phyloP scores from a whole-genome alignment of 2,888 invertebrate species.

The Heteromurus nitidus region DNA sequence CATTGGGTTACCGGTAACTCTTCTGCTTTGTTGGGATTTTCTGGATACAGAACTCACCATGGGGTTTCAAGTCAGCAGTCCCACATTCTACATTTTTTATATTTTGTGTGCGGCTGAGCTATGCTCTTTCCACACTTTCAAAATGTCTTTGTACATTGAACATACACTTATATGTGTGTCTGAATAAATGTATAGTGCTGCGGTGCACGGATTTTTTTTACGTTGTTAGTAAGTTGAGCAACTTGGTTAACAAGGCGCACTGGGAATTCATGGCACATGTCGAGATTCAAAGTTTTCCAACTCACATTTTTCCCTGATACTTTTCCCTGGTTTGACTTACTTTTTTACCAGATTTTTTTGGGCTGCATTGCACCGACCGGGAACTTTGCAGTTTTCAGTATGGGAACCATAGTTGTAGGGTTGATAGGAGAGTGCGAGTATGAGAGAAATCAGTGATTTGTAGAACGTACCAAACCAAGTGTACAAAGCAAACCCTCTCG shows the following conservation, averaged over 20 bases:
- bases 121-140: slow-evolving; percentile 5
- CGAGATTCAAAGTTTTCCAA: slow-evolving; percentile 56
- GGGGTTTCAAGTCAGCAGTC: slow-evolving; percentile 35
- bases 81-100: slow-evolving; percentile 13
- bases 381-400: no score
- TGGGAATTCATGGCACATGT: slow-evolving; percentile 66
- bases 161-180: neutral
- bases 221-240: slow-evolving; percentile 26
- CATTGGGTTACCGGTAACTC: slow-evolving; percentile 50
- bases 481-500: no score
- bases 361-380: no score
- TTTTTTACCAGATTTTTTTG: slow-evolving; percentile 30
- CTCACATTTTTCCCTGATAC: slow-evolving; percentile 40
- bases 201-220: slow-evolving; percentile 45
- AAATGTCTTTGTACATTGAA: slow-evolving; percentile 1
- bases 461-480: no score
- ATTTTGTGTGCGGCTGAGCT: no score
- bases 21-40: slow-evolving; percentile 38
- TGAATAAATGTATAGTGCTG: slow-evolving; percentile 39
- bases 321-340: slow-evolving; percentile 18
- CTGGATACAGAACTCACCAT: slow-evolving; percentile 45
- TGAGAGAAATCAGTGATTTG: no score
- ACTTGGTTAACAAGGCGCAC: slow-evolving; percentile 65
- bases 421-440: no score
- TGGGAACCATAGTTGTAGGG: no score